Evolutionary conservation across 2,888 invertebrate genomes (phyloP), one percentile per base, ranked within the genome.

Genomic region (Listrodromus nycthemerus): DNA sequence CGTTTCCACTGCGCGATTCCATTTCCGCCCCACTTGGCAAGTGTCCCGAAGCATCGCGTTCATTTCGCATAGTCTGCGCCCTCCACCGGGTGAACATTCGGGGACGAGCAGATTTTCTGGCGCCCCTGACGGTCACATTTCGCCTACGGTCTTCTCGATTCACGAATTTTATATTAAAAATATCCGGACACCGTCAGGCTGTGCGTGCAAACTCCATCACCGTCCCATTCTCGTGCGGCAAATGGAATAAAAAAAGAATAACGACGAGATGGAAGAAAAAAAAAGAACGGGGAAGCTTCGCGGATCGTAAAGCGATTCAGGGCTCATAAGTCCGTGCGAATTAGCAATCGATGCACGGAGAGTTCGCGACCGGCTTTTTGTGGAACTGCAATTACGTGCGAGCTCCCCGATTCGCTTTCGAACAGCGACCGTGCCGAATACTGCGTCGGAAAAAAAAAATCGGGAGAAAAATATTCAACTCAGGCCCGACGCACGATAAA

Each of bases 1-100:
- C 80, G 76, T 80, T 80, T 73, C 61, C 45, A 76, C 76, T 76
- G 80, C 41, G 76, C 71, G 80, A 76, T 80, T 83, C 71, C 75
- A 76, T 83, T 80, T 80, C 76, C 75, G 83, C 76, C 80, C 80
- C 83, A 80, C 71, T 83, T 83, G 83, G 83, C 83, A 83, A 80
- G 75, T 71, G 80, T 75, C 80, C 80, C 83, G 52, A 66, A 83
- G 69, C 75, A 75, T 83, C 58, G 75, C 79, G 65, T 83, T 79
- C 55, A 75, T 75, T 76, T 21, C 80, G 80, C 67, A 66, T 73
- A 61, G 71, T 70, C 80, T 33, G 50, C 21, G 13, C 50, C 19
- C 55, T 21, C 7, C 10, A 3, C 21, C 48, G 50, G 45, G 24
- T 10, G 50, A 33, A 24, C n/a, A 10, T 27, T 37, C 58, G 8